Evolutionary conservation across 1,140 invertebrate species (phyloP).

Genomic region (Nomia melanderi): DNA sequence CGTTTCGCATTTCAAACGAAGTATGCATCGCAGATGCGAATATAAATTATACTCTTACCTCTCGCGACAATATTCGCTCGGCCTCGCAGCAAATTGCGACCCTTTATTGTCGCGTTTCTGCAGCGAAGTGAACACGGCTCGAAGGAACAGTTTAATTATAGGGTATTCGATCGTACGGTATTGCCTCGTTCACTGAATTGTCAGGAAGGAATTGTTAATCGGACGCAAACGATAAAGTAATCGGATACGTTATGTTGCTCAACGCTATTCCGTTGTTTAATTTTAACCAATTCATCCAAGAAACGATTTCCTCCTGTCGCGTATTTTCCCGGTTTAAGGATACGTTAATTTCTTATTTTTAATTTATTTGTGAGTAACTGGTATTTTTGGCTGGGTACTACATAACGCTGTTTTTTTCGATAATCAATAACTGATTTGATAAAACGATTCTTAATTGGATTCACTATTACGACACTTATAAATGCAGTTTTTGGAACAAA

Average conservation of each 20-base stretch:
- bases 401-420: too few relatives aligned
- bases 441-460: too few relatives aligned
- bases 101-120: background rate
- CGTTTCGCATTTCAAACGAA: background rate
- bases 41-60: background rate
- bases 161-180: background rate
- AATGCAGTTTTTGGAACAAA: too few relatives aligned
- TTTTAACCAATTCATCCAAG: too few relatives aligned
- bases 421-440: too few relatives aligned
- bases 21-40: background rate
- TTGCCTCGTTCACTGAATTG: background rate
- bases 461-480: too few relatives aligned
- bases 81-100: background rate
- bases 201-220: background rate
- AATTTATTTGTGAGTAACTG: too few relatives aligned
- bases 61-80: background rate
- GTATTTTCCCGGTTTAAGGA: too few relatives aligned
- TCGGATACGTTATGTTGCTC: background rate
- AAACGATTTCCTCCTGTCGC: too few relatives aligned
- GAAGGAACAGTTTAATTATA: slow-evolving; percentile 4
- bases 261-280: background rate
- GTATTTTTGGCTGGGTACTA: too few relatives aligned
- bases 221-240: background rate
- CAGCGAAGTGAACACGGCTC: background rate
- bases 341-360: too few relatives aligned